Evolutionary conservation across 2,113 vertebrate genomes (phyloP).

Genomic region (Epinephelus moara): DNA sequence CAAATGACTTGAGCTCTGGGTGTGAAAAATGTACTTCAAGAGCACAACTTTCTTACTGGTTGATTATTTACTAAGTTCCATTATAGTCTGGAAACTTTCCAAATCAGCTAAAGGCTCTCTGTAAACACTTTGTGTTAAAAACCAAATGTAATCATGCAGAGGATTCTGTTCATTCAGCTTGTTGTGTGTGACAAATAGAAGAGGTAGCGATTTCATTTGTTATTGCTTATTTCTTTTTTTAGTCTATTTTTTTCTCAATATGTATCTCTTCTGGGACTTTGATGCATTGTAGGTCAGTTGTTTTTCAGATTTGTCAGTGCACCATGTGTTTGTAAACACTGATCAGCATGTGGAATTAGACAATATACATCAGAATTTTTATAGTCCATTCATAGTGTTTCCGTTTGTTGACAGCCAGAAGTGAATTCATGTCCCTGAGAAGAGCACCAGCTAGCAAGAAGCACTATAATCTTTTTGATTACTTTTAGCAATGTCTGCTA

Average conservation of each 20-base stretch:
- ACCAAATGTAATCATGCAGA: not conserved
- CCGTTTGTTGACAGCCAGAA: too few relatives aligned
- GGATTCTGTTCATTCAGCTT: not conserved
- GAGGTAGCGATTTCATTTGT: not conserved
- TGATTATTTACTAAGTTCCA: conserved; percentile 67
- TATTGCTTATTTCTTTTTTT: not conserved
- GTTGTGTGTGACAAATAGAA: not conserved
- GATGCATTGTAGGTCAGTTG: not conserved
- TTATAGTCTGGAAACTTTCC: conserved; percentile 20
- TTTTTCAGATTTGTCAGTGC: too few relatives aligned
- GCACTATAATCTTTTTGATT: too few relatives aligned
- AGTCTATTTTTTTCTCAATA: not conserved
- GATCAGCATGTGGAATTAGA: too few relatives aligned
- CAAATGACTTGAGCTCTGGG: conserved; percentile 7
- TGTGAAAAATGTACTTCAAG: conserved; percentile 37
- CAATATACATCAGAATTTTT: too few relatives aligned
- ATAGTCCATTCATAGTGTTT: too few relatives aligned
- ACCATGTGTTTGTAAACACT: too few relatives aligned
- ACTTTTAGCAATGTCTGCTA: too few relatives aligned
- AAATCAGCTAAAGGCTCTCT: conserved; percentile 22
- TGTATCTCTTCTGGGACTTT: not conserved
- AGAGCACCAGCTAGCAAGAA: too few relatives aligned
- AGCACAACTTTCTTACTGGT: conserved; percentile 25
- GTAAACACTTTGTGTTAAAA: not conserved
- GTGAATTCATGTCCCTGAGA: too few relatives aligned